phyloP scores from a whole-genome alignment of 1,140 invertebrate genomes.

The Zaprionus inermis region DNA sequence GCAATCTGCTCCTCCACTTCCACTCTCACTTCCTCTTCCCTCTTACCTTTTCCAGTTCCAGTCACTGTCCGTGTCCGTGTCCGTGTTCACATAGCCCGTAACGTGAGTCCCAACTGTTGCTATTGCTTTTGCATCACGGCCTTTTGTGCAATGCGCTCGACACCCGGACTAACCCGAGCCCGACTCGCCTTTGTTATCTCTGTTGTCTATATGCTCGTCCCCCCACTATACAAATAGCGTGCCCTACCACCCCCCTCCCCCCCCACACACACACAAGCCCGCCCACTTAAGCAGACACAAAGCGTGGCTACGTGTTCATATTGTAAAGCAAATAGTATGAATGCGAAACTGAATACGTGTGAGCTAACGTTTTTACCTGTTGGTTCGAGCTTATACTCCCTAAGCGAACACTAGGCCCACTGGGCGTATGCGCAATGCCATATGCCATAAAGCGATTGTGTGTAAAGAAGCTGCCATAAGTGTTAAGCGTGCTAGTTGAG shows the following conservation, averaged over 20 bases:
- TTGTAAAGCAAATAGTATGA: constrained; percentile 68
- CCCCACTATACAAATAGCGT: constrained; percentile 35
- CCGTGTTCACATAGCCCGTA: constrained; percentile 6
- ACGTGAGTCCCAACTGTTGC: constrained; percentile 40
- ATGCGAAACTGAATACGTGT: constrained; percentile 24
- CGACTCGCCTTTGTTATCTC: constrained; percentile 19
- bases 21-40: neutral
- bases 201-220: constrained; percentile 5
- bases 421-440: neutral
- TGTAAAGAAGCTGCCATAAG: neutral
- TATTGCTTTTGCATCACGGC: constrained; percentile 18
- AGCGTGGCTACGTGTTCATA: constrained; percentile 65
- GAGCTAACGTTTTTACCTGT: constrained; percentile 36
- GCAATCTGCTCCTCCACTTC: neutral
- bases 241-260: constrained; percentile 1
- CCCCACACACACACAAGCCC: neutral
- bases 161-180: neutral
- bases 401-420: constrained; percentile 4
- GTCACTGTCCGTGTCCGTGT: constrained; percentile 1
- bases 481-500: neutral
- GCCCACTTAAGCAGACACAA: constrained; percentile 18
- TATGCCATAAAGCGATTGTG: neutral
- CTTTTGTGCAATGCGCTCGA: constrained; percentile 1
- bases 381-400: constrained; percentile 23
- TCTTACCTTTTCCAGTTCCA: neutral